A percentile compares a stretch with the other conserved stretches of the same genome.
Conservation (phyloP, 2,797 vertebrate species). For the Cottoperca gobio region DNA sequence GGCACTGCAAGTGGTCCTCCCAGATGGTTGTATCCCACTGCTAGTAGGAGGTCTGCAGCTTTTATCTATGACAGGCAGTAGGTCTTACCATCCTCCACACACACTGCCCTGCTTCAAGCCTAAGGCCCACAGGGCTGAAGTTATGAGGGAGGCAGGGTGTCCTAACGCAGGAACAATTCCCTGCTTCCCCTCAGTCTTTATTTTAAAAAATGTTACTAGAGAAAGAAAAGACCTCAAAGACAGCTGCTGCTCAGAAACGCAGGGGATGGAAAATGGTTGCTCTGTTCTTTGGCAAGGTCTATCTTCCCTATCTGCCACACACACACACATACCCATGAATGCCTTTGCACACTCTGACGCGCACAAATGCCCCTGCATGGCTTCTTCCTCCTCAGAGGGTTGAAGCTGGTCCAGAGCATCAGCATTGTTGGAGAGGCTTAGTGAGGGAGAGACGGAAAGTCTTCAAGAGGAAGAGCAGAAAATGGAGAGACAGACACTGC, state of each 20-base stretch:
- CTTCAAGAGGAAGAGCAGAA: slow-evolving; percentile 39
- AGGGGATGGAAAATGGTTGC: slow-evolving; percentile 50
- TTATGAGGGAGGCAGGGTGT: slow-evolving; percentile 57
- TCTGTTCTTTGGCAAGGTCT: slow-evolving; percentile 52
- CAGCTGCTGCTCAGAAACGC: slow-evolving; percentile 47
- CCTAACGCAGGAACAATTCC: slow-evolving; percentile 61
- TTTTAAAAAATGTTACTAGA: neutral
- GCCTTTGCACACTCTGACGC: slow-evolving; percentile 42
- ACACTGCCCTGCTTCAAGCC: slow-evolving; percentile 53
- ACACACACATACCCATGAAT: slow-evolving; percentile 38
- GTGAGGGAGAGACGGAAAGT: slow-evolving; percentile 59
- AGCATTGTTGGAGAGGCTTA: slow-evolving; percentile 64
- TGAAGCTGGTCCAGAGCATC: slow-evolving; percentile 64
- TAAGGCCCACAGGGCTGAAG: slow-evolving; percentile 51
- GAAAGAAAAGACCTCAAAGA: slow-evolving; percentile 61
- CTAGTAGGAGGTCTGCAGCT: slow-evolving; percentile 73
- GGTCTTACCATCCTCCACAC: slow-evolving; percentile 71
- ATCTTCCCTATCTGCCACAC: slow-evolving; percentile 40
- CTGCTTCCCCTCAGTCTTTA: no score
- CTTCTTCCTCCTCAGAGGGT: slow-evolving; percentile 62
- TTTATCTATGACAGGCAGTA: slow-evolving; percentile 77
- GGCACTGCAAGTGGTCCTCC: slow-evolving; percentile 72
- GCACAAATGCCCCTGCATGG: slow-evolving; percentile 62
- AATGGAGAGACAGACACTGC: slow-evolving; percentile 45
- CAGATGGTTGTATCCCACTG: slow-evolving; percentile 78